Evolutionary conservation across 2,888 invertebrate genomes (phyloP), one percentile per base, ranked within the genome.

Genomic region (Drosophila melanosoma): DNA sequence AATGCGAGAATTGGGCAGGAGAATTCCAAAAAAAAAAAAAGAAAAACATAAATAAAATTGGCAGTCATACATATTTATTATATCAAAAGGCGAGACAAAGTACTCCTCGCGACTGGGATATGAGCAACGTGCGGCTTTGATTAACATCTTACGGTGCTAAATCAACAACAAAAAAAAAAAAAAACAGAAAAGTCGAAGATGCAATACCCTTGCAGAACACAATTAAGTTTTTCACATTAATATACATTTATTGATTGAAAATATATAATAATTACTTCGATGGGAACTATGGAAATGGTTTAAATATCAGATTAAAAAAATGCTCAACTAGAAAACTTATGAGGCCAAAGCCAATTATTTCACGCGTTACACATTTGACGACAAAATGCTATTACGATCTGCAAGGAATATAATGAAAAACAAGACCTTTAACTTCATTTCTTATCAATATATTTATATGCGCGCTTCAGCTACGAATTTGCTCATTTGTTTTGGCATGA

Each of bases 121-220:
- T 63, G 84, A 78, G 72, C 81, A 74, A 67, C 76, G 73, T 74
- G 83, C 64, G 65, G 54, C 64, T 88, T 90, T 90, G 85, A 86
- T 86, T 90, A 86, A 83, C 89, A 88, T 89, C 85, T 83, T 69
- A 75, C 29, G 42, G 35, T 40, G 20, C 26, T 35, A 36, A 36
- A 45, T 12, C 12, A 67, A 48, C n/a, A 17, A 17, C 12, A 38
- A 8, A 29, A 29, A 33, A 40, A 49, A 32, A 1, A n/a, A n/a
- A n/a, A n/a, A n/a, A 23, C 23, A 36, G n/a, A 4, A 4, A 56
- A 12, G 12, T 11, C 36, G 38, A 56, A n/a, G 0, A 29, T 4
- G 17, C 29, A 8, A 56, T 56, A 38, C 26, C 1, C 56, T 56
- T 8, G 6, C 36, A 29, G 15, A 15, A 23, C 3, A 15, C 11